Evolutionary conservation across 2,797 vertebrate genomes (phyloP).

Genomic region (Naso thynnoides): DNA sequence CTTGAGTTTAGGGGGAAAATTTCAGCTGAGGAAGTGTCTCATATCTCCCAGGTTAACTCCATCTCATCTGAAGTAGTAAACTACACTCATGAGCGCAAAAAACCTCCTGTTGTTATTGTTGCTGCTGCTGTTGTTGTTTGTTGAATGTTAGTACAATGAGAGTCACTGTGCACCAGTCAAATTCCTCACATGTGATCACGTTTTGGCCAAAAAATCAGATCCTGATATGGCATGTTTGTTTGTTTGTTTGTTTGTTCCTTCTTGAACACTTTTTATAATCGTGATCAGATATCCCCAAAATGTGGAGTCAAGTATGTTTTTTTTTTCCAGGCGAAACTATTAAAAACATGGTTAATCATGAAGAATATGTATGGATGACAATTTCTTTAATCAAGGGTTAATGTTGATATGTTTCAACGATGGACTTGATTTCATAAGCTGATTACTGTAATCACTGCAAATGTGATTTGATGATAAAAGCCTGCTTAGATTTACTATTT

Average conservation of each 20-base stretch:
- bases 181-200: too few relatives aligned
- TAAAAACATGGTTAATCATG: neutral
- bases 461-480: neutral
- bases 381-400: neutral
- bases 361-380: neutral
- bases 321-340: neutral
- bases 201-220: too few relatives aligned
- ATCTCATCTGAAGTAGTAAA: neutral
- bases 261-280: neutral
- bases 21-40: neutral
- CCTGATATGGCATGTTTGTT: neutral
- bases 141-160: too few relatives aligned
- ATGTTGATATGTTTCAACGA: neutral
- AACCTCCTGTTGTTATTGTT: too few relatives aligned
- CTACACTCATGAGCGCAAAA: too few relatives aligned
- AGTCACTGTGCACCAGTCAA: too few relatives aligned
- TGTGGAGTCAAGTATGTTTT: neutral
- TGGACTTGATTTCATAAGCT: neutral
- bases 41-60: neutral
- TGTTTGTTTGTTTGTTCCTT: too few relatives aligned
- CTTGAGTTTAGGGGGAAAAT: neutral
- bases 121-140: too few relatives aligned
- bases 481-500: neutral
- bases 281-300: neutral
- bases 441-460: neutral